Base-by-base conservation (phyloP, 2,797 vertebrate genomes). In the Manis pentadactyla region DNA sequence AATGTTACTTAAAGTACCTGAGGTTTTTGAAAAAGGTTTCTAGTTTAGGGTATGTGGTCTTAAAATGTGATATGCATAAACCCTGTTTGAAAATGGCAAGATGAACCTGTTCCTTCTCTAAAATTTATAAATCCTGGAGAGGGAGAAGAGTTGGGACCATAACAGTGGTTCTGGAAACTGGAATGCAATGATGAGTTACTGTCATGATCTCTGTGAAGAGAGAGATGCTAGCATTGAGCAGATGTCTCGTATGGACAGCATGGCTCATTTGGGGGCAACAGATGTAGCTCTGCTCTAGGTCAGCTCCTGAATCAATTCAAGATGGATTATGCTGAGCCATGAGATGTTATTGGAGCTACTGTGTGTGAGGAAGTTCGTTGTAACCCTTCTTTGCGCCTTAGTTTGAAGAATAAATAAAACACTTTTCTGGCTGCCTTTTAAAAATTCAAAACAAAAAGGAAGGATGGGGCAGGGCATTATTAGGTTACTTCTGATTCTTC, bases 1-100 rank as follows among this genome's bases (percentile, higher is more conserved):
- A 81, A 97, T 73, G 88, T 97, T 91, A 59, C 78, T 89, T 93
- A 96, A 97, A 96, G 92, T 94, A 87, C 83, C 84, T 96, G 59
- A 73, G 75, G 75, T 94, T 96, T 97, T 97, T 83, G 84, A 89
- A 86, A 87, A 73, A 84, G n/a, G 68, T 94, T 96, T 96, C 71
- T 96, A 95, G 77, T 73, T 94, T 93, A 68, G 42, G 46, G 46
- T 82, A 18, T 85, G 34, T 89, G 74, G 66, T 91, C 74, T 97
- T 83, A 55, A 93, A 61, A 93, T 95, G 73, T 91, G 42, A 66
- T 63, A 66, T 69, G 34, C n/a, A 90, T 68, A 96, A 94, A 94
- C 73, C 53, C 34, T 39, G 61, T 79, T 85, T 92, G 75, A 97
- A 95, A 87, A 86, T 69, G 53, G 57, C 46, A 94, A 79, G 59